A percentile compares a stretch with the other conserved stretches of the same genome.
Conservation (phyloP, 2,888 invertebrate species). For the Invenusta paracnida region DNA sequence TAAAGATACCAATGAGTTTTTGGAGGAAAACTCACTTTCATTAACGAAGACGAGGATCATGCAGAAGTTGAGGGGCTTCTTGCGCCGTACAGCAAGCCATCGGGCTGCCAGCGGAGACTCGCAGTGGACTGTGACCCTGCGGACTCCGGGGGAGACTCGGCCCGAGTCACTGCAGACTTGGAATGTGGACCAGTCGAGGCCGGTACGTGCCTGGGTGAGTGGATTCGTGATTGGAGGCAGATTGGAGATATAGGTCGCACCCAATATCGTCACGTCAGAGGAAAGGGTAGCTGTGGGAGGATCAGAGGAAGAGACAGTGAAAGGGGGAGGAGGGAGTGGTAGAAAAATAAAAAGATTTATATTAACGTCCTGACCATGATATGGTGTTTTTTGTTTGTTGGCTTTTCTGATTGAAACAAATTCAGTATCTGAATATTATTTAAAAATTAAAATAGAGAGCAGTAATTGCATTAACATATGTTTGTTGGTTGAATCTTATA, state of each 20-base stretch:
- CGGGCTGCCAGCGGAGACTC: neutral
- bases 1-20: neutral
- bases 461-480: too few species aligned
- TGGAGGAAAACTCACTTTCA: neutral
- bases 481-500: too few species aligned
- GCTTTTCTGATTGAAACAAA: too few species aligned
- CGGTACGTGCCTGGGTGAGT: neutral
- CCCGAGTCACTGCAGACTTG: conserved; percentile 6
- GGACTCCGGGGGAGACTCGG: neutral
- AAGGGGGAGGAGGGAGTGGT: too few species aligned
- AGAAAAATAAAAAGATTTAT: too few species aligned
- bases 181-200: neutral
- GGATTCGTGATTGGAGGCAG: neutral
- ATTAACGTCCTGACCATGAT: too few species aligned
- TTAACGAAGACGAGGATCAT: neutral
- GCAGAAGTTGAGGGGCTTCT: conserved; percentile 12
- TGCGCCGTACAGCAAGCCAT: neutral
- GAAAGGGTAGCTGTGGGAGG: neutral
- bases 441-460: too few species aligned
- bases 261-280: neutral
- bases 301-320: neutral
- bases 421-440: too few species aligned
- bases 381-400: too few species aligned
- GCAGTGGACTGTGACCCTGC: neutral
- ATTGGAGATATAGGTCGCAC: neutral